Evolutionary conservation across 2,797 vertebrate species (phyloP).

Genomic region (Delichon dasypus): DNA sequence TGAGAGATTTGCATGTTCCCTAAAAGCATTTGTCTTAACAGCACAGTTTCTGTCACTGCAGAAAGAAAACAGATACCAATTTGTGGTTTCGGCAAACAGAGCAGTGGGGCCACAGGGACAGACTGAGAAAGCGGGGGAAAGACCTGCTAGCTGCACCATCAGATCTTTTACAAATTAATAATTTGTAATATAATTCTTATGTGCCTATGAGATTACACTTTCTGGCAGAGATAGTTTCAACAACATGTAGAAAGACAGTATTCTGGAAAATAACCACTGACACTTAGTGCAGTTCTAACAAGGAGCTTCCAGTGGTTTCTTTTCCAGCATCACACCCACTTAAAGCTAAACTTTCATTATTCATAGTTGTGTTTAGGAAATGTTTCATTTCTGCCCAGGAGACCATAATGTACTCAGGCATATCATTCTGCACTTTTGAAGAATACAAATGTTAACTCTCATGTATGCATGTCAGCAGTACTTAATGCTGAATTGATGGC

Average conservation of each 20-base stretch:
- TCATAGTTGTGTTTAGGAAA: background rate
- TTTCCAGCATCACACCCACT: background rate
- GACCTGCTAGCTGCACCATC: background rate
- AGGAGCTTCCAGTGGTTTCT: background rate
- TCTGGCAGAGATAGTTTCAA: background rate
- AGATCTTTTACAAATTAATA: background rate
- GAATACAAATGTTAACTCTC: background rate
- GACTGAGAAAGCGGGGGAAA: background rate
- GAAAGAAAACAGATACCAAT: background rate
- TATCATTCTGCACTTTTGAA: background rate
- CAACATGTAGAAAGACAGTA: background rate
- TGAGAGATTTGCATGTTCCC: background rate
- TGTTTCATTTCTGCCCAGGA: background rate
- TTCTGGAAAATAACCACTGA: background rate
- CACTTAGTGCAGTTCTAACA: background rate
- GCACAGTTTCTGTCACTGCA: background rate
- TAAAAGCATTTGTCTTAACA: background rate
- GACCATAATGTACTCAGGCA: background rate
- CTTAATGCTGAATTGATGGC: background rate
- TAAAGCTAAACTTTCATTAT: background rate
- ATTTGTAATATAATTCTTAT: background rate
- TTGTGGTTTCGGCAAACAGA: background rate
- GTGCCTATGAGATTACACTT: background rate
- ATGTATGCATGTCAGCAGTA: background rate
- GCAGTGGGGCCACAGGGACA: background rate